Conservation (phyloP, 2,113 vertebrate species). For the Micronycteris hirsuta region DNA sequence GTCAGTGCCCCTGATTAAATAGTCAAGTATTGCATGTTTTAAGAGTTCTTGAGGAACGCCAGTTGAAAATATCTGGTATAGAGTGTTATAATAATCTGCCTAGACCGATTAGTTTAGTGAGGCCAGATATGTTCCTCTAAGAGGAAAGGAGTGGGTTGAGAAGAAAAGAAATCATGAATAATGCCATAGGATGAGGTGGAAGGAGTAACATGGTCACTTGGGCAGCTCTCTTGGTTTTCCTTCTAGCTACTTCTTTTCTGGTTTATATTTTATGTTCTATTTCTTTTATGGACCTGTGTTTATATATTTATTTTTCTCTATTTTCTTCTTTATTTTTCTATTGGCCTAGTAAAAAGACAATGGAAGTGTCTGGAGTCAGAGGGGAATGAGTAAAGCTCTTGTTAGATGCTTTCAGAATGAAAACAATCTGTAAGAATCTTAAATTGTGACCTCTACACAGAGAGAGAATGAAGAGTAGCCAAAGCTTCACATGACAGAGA, state of each 20-base stretch:
- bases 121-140: neutral
- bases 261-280: neutral
- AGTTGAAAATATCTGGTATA: too few relatives aligned
- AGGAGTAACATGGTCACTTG: neutral
- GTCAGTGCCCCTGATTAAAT: too few relatives aligned
- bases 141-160: neutral
- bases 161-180: neutral
- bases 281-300: neutral
- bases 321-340: neutral
- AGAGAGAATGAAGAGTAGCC: conserved; percentile 35
- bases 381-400: neutral
- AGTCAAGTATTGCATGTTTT: too few relatives aligned
- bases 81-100: neutral
- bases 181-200: neutral
- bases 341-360: neutral
- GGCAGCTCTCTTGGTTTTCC: neutral
- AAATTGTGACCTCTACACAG: neutral
- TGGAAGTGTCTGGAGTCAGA: neutral
- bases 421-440: conserved; percentile 17
- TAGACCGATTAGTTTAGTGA: neutral
- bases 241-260: neutral
- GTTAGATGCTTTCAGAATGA: conserved; percentile 35
- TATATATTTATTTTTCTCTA: neutral
- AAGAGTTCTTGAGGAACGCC: too few relatives aligned
- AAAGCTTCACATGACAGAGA: conserved; percentile 35